Base-by-base conservation (phyloP, 53 echinoderm and acorn worm species). In the Antedon mediterranea region DNA sequence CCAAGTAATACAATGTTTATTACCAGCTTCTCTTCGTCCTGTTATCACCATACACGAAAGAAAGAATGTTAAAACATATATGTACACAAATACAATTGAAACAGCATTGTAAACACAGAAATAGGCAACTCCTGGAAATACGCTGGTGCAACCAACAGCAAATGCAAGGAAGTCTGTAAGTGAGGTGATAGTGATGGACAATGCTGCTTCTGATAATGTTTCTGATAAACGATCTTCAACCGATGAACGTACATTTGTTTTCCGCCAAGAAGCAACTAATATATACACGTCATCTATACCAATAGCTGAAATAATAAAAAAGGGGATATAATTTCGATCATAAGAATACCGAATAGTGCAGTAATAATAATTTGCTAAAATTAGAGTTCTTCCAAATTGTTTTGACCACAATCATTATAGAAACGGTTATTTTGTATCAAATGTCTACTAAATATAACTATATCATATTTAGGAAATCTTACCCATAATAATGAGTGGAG, bases 221-320 rank as follows among this genome's bases (percentile, higher is more conserved):
- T 80, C 34, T 32, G 57, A 32, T 83, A 89, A 83, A 57, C 89
- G 86, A 30, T 78, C 43, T 75, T 78, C 74, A 34, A 83, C 77
- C 32, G 86, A 73, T n/a, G 30, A 31, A 18, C 32, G 34, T 18
- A 77, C n/a, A 73, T 72, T 76, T 31, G 89, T 89, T 32, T 43
- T 28, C 43, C 89, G 78, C 89, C 89, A 89, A 23, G 86, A 76
- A 5, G 89, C 77, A 6, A 89, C 29, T 86, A 89, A 86, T 74
- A 89, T 89, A 76, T 83, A 89, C 86, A 86, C 83, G 75, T 86
- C 86, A 42, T 89, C 89, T 23, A 89, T 43, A 3, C 89, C 89
- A 28, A 89, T 85, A 32, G 86, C 89, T 89, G 78, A 6, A 34
- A 34, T 29, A 28, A 43, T n/a, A 37, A 6, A 37, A n/a, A 37